Percentiles rank a stretch among this genome's conserved stretches.
phyloP scores from a whole-genome alignment of 2,113 vertebrate species.

The Anhinga anhinga region DNA sequence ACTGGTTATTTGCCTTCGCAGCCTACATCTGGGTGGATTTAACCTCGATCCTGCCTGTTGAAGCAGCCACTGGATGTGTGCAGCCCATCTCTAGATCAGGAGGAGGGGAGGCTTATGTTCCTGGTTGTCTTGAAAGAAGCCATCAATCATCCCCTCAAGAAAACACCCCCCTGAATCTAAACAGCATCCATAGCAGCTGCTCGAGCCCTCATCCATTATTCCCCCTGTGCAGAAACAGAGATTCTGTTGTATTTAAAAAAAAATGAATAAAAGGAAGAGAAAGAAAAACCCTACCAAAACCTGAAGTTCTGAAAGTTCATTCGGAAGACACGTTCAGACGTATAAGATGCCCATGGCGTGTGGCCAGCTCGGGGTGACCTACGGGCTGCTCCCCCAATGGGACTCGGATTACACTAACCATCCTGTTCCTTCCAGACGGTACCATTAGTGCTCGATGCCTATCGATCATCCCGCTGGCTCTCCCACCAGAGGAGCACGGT shows the following conservation, averaged over 20 bases:
- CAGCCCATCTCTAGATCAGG: not conserved
- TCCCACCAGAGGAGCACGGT: fast-evolving
- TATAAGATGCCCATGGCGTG: fast-evolving
- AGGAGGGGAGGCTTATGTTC: not conserved
- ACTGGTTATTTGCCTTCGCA: not conserved
- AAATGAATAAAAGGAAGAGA: not conserved
- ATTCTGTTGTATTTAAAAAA: not conserved
- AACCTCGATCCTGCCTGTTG: not conserved
- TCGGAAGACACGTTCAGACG: not conserved
- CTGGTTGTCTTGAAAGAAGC: not conserved
- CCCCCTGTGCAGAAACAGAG: not conserved
- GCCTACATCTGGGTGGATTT: not conserved
- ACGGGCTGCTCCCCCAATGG: not conserved
- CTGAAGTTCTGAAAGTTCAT: not conserved
- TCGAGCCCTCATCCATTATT: not conserved
- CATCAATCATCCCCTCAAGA: conserved; percentile 17
- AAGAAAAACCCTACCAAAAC: not conserved
- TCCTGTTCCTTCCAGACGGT: not conserved
- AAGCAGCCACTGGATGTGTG: not conserved
- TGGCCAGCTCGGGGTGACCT: not conserved
- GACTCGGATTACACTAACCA: not conserved
- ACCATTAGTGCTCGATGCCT: not conserved
- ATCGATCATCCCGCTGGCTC: not conserved
- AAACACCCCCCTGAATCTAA: not conserved
- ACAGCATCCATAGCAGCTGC: not conserved